Conservation (phyloP, 2,113 vertebrate species). For the Labeo rohita region DNA sequence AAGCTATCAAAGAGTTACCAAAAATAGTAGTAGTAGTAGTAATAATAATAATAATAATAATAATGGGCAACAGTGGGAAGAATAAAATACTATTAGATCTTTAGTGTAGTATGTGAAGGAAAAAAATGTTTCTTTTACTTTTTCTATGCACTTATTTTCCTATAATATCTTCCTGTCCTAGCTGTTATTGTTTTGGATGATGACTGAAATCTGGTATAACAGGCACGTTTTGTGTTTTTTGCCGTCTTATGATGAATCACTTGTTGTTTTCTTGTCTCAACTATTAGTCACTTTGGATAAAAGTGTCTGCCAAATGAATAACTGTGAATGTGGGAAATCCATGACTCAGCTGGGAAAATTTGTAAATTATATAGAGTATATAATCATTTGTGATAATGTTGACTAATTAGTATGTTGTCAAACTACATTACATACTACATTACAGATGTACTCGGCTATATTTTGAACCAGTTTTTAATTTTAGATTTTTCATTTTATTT, state of each 20-base stretch:
- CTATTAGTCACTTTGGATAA: too few species aligned
- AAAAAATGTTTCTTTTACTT: background rate
- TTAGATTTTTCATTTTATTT: background rate
- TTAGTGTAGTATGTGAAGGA: background rate
- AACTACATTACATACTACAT: background rate
- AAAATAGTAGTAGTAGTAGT: background rate
- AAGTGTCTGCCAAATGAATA: background rate
- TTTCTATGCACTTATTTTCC: background rate
- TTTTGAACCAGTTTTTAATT: background rate
- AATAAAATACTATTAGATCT: background rate
- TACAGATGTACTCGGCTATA: background rate
- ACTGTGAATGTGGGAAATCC: background rate
- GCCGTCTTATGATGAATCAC: background rate
- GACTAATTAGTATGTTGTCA: background rate
- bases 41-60: background rate
- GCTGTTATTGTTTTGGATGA: background rate
- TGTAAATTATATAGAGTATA: too few species aligned
- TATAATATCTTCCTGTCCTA: background rate
- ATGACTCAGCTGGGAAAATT: background rate
- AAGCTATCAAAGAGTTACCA: background rate
- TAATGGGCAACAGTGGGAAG: background rate
- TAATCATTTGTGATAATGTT: background rate
- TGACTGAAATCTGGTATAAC: too few species aligned
- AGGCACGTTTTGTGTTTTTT: background rate
- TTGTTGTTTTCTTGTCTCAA: too few species aligned